Percentiles rank a stretch among this genome's conserved stretches.
phyloP scores from a whole-genome alignment of 2,888 invertebrate species.

The Pimpla rufipes region DNA sequence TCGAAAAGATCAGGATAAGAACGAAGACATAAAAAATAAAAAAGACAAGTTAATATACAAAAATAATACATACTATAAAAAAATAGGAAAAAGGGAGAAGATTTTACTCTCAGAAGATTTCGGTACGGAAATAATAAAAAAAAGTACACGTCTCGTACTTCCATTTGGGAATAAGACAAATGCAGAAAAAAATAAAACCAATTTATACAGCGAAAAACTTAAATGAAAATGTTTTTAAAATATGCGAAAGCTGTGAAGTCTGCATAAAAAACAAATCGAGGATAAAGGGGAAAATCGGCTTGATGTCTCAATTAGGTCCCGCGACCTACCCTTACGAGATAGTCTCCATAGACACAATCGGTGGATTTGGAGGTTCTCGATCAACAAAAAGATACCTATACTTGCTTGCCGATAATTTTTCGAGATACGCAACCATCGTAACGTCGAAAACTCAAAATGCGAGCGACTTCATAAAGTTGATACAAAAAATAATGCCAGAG shows the following conservation, averaged over 20 bases:
- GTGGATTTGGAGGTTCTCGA: constrained; percentile 4
- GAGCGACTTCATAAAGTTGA: constrained; percentile 4
- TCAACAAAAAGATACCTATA: constrained; percentile 18
- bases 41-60: constrained; percentile 47
- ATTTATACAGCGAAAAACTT: constrained; percentile 66
- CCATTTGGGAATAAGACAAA: constrained; percentile 68
- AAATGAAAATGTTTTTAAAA: constrained; percentile 63
- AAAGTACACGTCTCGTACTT: constrained; percentile 47
- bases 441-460: constrained; percentile 9
- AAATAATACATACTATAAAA: constrained; percentile 61
- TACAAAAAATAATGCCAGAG: not conserved
- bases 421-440: constrained; percentile 9
- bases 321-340: constrained; percentile 1
- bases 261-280: constrained; percentile 67
- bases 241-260: constrained; percentile 63
- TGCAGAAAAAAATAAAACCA: constrained; percentile 64
- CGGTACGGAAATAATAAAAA: constrained; percentile 25
- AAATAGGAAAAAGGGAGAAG: constrained; percentile 25
- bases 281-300: not conserved
- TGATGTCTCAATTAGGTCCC: constrained; percentile 11
- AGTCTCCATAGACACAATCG: constrained; percentile 9
- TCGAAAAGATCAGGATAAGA: constrained; percentile 65
- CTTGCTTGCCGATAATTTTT: not conserved
- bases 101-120: constrained; percentile 36
- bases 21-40: constrained; percentile 52